These are phyloP conservation scores for Littorina saxatilis DNA, from an alignment of 1,140 invertebrate species.

Conservation along the genomic window DNA sequence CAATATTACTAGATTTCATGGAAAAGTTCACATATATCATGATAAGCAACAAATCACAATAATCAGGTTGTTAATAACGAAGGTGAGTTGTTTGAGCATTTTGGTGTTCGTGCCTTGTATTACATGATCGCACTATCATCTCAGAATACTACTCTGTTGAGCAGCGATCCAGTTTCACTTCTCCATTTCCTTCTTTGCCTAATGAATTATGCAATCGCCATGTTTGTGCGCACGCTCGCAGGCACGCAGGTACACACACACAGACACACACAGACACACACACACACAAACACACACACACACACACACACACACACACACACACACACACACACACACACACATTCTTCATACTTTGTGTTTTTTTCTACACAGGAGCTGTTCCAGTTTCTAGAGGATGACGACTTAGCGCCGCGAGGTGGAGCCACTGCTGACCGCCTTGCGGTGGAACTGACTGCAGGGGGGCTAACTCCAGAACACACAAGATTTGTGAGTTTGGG, in stretches of 20 bases:
- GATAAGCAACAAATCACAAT: too few species aligned
- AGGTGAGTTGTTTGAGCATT: too few species aligned
- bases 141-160: background rate
- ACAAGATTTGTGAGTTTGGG: slow-evolving; percentile 68
- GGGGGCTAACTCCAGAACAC: slow-evolving; percentile 71
- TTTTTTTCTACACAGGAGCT: too few species aligned
- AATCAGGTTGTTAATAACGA: background rate
- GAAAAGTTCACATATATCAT: too few species aligned
- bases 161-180: background rate
- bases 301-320: slow-evolving; percentile 22
- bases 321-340: background rate
- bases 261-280: background rate
- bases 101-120: too few species aligned
- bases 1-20: too few species aligned
- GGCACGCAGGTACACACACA: slow-evolving; percentile 1
- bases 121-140: background rate
- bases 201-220: slow-evolving; percentile 1
- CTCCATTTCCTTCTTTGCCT: background rate
- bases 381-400: slow-evolving; percentile 68
- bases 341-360: too few species aligned
- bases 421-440: slow-evolving; percentile 63
- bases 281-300: too few species aligned
- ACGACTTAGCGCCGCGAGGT: slow-evolving; percentile 57
- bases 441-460: slow-evolving; percentile 72
- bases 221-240: background rate